Evolutionary conservation across 2,888 invertebrate genomes (phyloP).

Genomic region (Microplitis manilae): DNA sequence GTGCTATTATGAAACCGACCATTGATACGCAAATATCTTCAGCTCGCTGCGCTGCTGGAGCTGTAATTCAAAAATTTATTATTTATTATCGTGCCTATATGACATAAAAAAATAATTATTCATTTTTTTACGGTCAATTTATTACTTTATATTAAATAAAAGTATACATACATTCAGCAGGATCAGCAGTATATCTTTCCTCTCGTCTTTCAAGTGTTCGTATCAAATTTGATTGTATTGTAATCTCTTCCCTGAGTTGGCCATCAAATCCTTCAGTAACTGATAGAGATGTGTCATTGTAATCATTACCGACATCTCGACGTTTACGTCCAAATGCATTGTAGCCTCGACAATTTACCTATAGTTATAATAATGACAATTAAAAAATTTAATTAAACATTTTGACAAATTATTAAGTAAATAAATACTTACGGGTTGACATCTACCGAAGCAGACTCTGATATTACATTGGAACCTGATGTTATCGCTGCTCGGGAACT

Average conservation of each 20-base stretch:
- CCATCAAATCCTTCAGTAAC: conserved; percentile 77
- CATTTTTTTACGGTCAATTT: neutral
- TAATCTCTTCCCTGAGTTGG: conserved; percentile 92
- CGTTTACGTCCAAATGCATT: conserved; percentile 91
- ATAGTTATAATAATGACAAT: conserved; percentile 37
- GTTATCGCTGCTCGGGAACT: conserved; percentile 95
- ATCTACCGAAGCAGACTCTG: conserved; percentile 94
- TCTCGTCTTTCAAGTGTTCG: conserved; percentile 90
- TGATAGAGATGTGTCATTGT: conserved; percentile 76
- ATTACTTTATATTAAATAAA: neutral
- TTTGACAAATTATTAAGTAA: neutral
- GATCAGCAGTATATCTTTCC: conserved; percentile 82
- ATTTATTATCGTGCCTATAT: neutral
- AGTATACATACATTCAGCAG: conserved; percentile 80
- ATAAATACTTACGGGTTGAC: conserved; percentile 86
- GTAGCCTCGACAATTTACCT: conserved; percentile 92
- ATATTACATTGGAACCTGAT: conserved; percentile 97
- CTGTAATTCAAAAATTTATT: conserved; percentile 59
- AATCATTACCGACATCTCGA: conserved; percentile 76
- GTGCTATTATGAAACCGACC: conserved; percentile 92
- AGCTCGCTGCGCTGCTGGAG: conserved; percentile 74
- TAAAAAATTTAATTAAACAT: conserved; percentile 17
- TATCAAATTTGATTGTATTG: conserved; percentile 92
- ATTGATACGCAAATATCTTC: conserved; percentile 95
- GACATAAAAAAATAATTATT: neutral